Percentiles rank a stretch among this genome's conserved stretches.
phyloP scores from a whole-genome alignment of 2,797 vertebrate genomes.

The Xenops minutus region DNA sequence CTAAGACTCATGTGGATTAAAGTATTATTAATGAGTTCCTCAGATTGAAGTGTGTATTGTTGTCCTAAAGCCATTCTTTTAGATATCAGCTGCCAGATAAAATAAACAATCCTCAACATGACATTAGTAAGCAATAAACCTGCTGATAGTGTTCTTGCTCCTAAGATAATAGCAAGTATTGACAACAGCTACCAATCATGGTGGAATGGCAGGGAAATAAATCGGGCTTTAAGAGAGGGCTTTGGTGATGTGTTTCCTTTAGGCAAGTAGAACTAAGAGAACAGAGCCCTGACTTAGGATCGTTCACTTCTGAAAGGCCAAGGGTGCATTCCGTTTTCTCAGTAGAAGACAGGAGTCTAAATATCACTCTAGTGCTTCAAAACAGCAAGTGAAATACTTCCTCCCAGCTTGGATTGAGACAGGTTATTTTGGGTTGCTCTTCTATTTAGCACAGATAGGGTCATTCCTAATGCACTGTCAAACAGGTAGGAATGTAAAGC shows the following conservation, averaged over 20 bases:
- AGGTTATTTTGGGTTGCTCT: rapidly evolving
- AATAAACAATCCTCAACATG: not conserved
- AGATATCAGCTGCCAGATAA: not conserved
- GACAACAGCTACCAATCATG: not conserved
- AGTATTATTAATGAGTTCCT: conserved; percentile 25
- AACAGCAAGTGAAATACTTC: not conserved
- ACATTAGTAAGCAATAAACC: not conserved
- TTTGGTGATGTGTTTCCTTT: not conserved
- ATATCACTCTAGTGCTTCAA: not conserved
- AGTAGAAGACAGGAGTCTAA: not conserved
- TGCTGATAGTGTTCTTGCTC: not conserved
- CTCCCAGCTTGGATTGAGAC: not conserved
- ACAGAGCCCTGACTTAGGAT: not conserved
- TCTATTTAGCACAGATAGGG: not conserved
- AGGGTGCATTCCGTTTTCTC: not conserved
- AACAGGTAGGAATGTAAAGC: not conserved
- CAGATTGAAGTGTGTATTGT: not conserved
- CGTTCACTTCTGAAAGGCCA: not conserved
- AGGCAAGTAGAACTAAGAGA: not conserved
- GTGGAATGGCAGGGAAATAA: not conserved
- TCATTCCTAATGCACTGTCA: not conserved
- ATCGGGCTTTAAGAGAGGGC: not conserved
- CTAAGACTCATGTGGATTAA: conserved; percentile 34
- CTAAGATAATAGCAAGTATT: not conserved
- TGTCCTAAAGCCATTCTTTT: not conserved